Base-by-base conservation (phyloP, 2,113 vertebrate species). In the Bos indicus region DNA sequence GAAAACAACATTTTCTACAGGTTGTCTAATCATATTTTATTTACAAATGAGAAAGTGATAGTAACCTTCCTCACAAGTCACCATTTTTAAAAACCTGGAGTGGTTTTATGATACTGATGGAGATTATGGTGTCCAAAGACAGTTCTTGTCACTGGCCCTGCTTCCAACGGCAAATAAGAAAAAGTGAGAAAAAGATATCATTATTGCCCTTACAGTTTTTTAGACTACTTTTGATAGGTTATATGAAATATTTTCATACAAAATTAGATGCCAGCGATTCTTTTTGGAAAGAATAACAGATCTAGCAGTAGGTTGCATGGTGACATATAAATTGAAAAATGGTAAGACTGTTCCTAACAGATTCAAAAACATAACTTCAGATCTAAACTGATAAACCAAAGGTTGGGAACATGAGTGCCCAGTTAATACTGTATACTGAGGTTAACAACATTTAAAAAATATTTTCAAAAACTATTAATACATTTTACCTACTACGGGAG, bases 401-500 rank as follows among this genome's bases (percentile, higher is more conserved):
- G 21, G 2, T 59, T 59, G 48, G 64, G 17, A 64, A 57, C 14
- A 30, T 4, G 21, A 59, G 5, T 80, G 8, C 15, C 40, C 23
- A 59, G n/a, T 43, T 95, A 51, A 77, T 13, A 21, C 12, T 92
- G 40, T 43, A 36, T 52, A 88, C 7, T 48, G 33, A 94, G 36
- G 19, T 77, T 26, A n/a, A 21, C 2, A 2, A 84, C 40, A 62
- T 93, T 60, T 88, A 0, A 13, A 8, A 82, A 94, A 93, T 40
- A 25, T 62, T 88, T 97, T 74, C 54, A 92, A 88, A 59, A 93
- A 26, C 33, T 25, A 51, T 28, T 62, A 83, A 92, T 97, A 40
- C 4, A 40, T 40, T 40, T 59, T 98, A 99, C 99, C 98, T 97
- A 99, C 99, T 8, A 97, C 99, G 94, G 90, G 98, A 90, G 99